phyloP scores from a whole-genome alignment of 2,888 invertebrate genomes.

The Lumbricus terrestris region DNA sequence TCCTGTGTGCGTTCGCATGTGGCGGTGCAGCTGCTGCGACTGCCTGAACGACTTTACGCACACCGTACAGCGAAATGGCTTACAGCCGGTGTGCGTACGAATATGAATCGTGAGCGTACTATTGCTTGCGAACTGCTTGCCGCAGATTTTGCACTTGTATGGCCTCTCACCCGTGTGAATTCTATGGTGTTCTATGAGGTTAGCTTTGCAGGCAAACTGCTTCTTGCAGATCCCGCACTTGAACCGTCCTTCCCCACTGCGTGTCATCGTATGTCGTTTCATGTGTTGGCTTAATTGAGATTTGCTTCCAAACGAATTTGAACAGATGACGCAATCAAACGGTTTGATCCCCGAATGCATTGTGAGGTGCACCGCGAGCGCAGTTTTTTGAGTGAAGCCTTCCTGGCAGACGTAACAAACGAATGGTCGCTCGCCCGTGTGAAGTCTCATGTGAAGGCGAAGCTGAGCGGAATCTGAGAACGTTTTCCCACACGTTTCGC shows the following conservation, averaged over 20 bases:
- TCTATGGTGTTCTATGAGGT: neutral
- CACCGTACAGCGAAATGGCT: neutral
- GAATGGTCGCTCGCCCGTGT: neutral
- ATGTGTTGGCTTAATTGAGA: neutral
- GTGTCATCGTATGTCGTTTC: neutral
- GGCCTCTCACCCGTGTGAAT: neutral
- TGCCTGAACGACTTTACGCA: neutral
- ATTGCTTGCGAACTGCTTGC: neutral
- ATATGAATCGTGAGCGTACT: neutral
- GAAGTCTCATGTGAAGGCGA: neutral
- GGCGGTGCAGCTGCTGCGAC: too few species aligned
- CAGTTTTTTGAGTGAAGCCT: neutral
- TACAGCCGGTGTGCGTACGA: neutral
- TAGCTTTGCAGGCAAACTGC: neutral
- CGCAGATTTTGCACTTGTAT: neutral
- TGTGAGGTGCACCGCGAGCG: neutral
- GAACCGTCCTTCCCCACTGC: neutral
- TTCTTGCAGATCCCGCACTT: neutral
- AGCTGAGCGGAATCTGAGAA: neutral
- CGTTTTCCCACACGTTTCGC: neutral
- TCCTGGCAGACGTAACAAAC: neutral
- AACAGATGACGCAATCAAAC: neutral
- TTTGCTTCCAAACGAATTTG: neutral
- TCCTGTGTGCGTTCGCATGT: too few species aligned
- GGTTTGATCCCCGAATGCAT: neutral